Base-by-base conservation (phyloP, 2,113 vertebrate genomes). In the Ranitomeya variabilis region DNA sequence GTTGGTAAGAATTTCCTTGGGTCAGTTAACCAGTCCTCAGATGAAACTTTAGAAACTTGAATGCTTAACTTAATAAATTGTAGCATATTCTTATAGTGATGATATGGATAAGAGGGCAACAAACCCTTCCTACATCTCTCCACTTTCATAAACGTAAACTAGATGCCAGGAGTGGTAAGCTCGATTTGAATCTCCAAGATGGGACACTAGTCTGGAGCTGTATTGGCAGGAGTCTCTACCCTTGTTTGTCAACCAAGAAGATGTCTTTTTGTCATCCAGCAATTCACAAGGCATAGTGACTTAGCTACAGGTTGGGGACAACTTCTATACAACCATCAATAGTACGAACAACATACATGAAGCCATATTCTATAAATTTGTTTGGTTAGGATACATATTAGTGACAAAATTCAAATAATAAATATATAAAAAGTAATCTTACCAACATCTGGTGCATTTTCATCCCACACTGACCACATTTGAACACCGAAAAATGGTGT, bases 401-500 rank as follows among this genome's bases (percentile, higher is more conserved):
- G 6, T n/a, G 21, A 7, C 62, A 66, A 21, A 66, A 0, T 21
- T 66, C 62, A 66, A 21, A 31, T 12, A 71, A 73, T 31, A 13
- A 16, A 23, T 26, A 14, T 23, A 7, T 9, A 2, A 54, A 12
- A 82, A 51, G 14, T 52, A 18, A 6, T 74, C 95, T 96, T 91
- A 93, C 95, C 95, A 0, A 95, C 95, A 0, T 91, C 83, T 0
- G 95, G 95, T 26, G 95, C 95, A 0, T 93, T 93, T 82, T 92
- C 73, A 0, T 96, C 95, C 95, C 95, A 96, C 88, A 95, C 95
- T 0, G 96, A 93, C 96, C 96, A 96, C 95, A 96, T 94, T 93
- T 96, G 96, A 91, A 96, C 80, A 37, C 93, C 94, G 91, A 96
- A 96, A 88, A 96, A 96, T 0, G 96, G 96, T 0, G 94, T 94